phyloP scores from a whole-genome alignment of 92 coral and sea anemone genomes.

The Epizoanthus fatuus region DNA sequence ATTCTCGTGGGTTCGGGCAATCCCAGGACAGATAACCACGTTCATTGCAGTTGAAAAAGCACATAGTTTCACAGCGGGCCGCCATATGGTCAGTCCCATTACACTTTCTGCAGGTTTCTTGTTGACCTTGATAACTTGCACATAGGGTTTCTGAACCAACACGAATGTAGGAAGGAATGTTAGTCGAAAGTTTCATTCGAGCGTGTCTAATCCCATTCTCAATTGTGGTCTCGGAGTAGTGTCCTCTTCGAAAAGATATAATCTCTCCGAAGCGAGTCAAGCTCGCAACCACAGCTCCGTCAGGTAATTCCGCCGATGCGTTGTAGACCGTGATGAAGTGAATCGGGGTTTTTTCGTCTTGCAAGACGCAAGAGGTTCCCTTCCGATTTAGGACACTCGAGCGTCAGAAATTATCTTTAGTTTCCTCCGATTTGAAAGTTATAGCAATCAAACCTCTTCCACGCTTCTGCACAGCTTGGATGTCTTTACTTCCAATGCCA shows the following conservation, averaged over 20 bases:
- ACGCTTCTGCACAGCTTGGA: no score
- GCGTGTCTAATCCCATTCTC: conserved; percentile 15
- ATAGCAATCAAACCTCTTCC: no score
- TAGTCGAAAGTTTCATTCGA: not conserved
- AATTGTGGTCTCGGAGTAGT: not conserved
- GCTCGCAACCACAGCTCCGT: not conserved
- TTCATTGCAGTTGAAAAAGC: conserved; percentile 39
- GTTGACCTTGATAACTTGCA: not conserved
- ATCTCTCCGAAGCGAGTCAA: not conserved
- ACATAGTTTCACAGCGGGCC: not conserved
- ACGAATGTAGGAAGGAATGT: not conserved
- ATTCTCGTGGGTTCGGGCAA: not conserved
- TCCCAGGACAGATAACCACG: conserved; percentile 3
- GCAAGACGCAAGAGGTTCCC: no score
- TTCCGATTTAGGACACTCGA: no score
- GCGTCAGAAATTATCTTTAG: no score
- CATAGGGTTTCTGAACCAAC: conserved; percentile 10
- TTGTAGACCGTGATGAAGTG: conserved; percentile 28
- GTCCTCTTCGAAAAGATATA: not conserved
- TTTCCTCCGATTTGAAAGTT: no score
- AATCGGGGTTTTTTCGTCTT: no score
- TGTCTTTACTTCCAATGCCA: no score
- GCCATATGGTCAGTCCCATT: conserved; percentile 27
- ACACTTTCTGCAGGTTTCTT: conserved; percentile 28
- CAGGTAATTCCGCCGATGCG: conserved; percentile 16